Conservation (phyloP, 2,888 invertebrate species). For the Rhingia rostrata region DNA sequence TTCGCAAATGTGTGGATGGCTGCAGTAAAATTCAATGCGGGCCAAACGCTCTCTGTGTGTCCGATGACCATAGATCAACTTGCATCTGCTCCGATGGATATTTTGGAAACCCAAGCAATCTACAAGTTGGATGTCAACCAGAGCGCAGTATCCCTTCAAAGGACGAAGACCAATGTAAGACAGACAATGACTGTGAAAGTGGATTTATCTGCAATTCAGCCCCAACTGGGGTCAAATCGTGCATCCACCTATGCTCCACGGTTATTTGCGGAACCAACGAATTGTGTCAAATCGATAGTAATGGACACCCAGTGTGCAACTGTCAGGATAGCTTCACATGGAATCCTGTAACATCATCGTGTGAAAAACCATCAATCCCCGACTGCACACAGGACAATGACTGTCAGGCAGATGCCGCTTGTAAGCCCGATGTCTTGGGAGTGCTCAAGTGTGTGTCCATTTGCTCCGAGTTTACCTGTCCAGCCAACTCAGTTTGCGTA, state of each 20-base stretch:
- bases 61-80: constrained; percentile 92
- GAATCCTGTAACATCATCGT: constrained; percentile 91
- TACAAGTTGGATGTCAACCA: constrained; percentile 90
- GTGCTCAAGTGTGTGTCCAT: constrained; percentile 92
- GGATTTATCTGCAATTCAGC: constrained; percentile 88
- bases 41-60: constrained; percentile 93
- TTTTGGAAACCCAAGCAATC: constrained; percentile 91
- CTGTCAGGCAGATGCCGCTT: constrained; percentile 88
- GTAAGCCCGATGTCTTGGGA: constrained; percentile 92
- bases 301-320: constrained; percentile 89
- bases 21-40: constrained; percentile 95
- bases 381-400: constrained; percentile 89
- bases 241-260: constrained; percentile 90
- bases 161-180: constrained; percentile 85
- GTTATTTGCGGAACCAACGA: constrained; percentile 93
- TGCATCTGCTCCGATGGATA: constrained; percentile 94
- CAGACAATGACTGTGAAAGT: constrained; percentile 88
- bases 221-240: constrained; percentile 86
- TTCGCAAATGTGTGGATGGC: constrained; percentile 92
- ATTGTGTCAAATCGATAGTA: constrained; percentile 87
- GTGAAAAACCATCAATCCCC: constrained; percentile 94
- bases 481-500: constrained; percentile 91
- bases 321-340: constrained; percentile 91
- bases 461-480: constrained; percentile 92
- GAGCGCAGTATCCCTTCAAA: constrained; percentile 85